Conservation (phyloP, 2,888 invertebrate species). For the Drosophila merina region DNA sequence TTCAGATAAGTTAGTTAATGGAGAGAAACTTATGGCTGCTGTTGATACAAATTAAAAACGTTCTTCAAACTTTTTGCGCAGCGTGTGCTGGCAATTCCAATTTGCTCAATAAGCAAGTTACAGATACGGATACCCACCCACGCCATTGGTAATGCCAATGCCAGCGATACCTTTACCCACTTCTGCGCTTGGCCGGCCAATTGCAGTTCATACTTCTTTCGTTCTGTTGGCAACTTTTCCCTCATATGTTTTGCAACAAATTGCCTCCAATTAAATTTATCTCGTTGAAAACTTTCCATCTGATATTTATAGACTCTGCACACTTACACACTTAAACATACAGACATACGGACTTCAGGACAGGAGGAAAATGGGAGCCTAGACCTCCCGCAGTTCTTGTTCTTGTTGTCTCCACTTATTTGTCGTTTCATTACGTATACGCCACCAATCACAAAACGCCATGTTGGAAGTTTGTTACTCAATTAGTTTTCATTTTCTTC, state of each 20-base stretch:
- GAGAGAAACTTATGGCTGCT: constrained; percentile 54
- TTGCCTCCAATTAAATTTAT: constrained; percentile 82
- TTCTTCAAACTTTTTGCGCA: constrained; percentile 61
- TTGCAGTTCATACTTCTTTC: constrained; percentile 74
- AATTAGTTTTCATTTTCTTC: constrained; percentile 78
- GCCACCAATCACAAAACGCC: constrained; percentile 74
- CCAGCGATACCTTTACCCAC: constrained; percentile 47
- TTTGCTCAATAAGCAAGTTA: constrained; percentile 44
- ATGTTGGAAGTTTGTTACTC: constrained; percentile 78
- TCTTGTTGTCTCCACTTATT: constrained; percentile 59
- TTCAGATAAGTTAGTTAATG: constrained; percentile 49
- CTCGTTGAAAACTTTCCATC: constrained; percentile 81
- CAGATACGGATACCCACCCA: constrained; percentile 21
- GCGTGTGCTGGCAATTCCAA: constrained; percentile 59
- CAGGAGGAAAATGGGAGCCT: constrained; percentile 8
- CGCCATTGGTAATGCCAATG: constrained; percentile 13
- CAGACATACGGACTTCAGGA: constrained; percentile 1
- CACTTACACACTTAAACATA: neutral
- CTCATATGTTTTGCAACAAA: constrained; percentile 74
- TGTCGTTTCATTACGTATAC: constrained; percentile 74
- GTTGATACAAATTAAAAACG: constrained; percentile 72
- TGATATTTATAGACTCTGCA: constrained; percentile 76
- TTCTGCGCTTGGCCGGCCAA: constrained; percentile 54
- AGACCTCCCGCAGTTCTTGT: constrained; percentile 29
- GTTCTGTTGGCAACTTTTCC: constrained; percentile 56